phyloP scores from a whole-genome alignment of 2,888 invertebrate species.

The Macrosiphum euphorbiae region DNA sequence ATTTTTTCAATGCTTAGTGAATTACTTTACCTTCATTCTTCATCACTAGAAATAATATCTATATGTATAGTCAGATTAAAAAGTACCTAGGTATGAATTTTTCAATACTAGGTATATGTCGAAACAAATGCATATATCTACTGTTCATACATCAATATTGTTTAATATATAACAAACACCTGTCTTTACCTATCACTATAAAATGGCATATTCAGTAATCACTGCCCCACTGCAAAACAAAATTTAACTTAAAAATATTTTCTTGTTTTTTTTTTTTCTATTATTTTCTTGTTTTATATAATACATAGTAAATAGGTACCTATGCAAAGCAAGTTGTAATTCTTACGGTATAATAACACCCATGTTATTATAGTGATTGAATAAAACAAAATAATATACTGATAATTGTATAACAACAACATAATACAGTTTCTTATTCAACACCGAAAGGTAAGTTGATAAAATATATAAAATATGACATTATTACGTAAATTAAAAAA shows the following conservation, averaged over 20 bases:
- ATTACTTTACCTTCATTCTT: not conserved
- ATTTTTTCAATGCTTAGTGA: not conserved
- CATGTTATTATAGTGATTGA: not conserved
- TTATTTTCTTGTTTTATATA: not conserved
- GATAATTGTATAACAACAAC: not conserved
- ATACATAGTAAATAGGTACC: not conserved
- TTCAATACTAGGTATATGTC: not conserved
- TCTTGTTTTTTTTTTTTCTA: not conserved
- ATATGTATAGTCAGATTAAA: not conserved
- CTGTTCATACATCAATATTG: not conserved
- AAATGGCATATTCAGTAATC: too few species aligned
- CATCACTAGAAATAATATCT: not conserved
- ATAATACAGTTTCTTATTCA: not conserved
- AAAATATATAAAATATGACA: not conserved
- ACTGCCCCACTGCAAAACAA: not conserved
- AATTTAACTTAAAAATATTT: not conserved
- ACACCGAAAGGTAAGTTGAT: not conserved
- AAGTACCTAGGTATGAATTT: not conserved
- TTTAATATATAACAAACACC: not conserved
- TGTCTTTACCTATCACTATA: not conserved
- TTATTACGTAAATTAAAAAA: not conserved
- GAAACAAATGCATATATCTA: not conserved
- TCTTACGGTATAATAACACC: not conserved
- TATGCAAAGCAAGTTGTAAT: not conserved
- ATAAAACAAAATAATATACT: not conserved